Percentiles rank a stretch among this genome's conserved stretches.
These are phyloP conservation scores for Ophioninae sp. DNA, from an alignment of 2,888 invertebrate species.

Conservation along the genomic window DNA sequence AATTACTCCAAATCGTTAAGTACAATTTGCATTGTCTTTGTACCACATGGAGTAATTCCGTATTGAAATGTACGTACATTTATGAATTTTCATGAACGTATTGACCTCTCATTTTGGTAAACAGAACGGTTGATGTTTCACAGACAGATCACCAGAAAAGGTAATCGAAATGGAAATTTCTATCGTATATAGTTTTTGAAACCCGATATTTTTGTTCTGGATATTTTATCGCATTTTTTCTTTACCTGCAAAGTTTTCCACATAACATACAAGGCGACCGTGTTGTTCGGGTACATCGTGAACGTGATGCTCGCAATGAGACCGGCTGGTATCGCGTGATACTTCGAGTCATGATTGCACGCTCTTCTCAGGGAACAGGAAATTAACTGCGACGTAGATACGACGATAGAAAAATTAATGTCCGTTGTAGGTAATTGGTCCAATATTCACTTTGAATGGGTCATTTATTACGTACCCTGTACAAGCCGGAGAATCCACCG, in stretches of 20 bases:
- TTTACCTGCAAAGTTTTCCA: conserved; percentile 92
- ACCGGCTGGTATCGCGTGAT: conserved; percentile 87
- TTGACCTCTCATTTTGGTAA: background rate
- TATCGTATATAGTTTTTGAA: background rate
- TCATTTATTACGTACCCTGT: conserved; percentile 82
- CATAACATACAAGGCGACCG: conserved; percentile 90
- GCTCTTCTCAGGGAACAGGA: conserved; percentile 86
- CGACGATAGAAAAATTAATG: conserved; percentile 15
- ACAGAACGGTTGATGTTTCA: background rate
- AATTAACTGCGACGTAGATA: conserved; percentile 82
- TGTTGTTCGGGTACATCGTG: conserved; percentile 88
- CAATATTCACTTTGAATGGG: conserved; percentile 1
- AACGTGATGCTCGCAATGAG: conserved; percentile 88
- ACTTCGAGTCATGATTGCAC: conserved; percentile 84
- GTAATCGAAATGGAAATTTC: background rate
- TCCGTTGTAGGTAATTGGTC: background rate
- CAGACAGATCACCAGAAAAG: background rate
- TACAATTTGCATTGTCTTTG: too few species aligned
- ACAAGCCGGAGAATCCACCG: conserved; percentile 87
- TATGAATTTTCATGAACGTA: background rate
- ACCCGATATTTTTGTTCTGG: background rate
- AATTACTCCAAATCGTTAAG: too few species aligned
- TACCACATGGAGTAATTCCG: background rate
- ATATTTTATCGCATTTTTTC: conserved; percentile 6
- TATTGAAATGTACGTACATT: background rate